Conservation (phyloP, 2,113 vertebrate species). For the Siphamia tubifer region DNA sequence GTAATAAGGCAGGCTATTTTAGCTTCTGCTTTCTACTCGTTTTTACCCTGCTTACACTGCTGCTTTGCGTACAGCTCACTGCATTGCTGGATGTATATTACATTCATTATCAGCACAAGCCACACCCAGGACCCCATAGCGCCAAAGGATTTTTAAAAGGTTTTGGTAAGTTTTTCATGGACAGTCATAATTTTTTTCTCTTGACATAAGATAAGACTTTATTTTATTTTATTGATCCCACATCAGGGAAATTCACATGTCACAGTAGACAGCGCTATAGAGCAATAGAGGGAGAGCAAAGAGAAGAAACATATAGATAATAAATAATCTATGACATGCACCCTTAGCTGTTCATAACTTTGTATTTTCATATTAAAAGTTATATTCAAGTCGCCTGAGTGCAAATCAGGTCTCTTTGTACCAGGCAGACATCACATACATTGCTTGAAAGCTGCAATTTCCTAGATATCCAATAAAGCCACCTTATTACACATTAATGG, state of each 20-base stretch:
- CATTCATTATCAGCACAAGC: not conserved
- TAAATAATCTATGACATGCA: no score
- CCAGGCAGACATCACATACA: slow-evolving; percentile 1
- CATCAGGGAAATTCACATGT: no score
- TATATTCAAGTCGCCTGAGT: slow-evolving; percentile 4
- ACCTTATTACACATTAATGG: slow-evolving; percentile 45
- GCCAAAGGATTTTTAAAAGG: not conserved
- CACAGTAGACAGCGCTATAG: no score
- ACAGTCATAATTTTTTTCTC: not conserved
- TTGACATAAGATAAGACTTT: no score
- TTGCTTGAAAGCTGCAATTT: slow-evolving; percentile 54
- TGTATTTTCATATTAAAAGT: slow-evolving; percentile 21
- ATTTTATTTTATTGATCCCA: no score
- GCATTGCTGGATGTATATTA: not conserved
- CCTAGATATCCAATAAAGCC: slow-evolving; percentile 31
- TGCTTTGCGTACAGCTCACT: not conserved
- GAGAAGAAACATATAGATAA: no score
- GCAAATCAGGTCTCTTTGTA: slow-evolving; percentile 4
- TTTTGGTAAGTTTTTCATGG: not conserved
- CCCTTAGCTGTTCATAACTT: slow-evolving; percentile 8
- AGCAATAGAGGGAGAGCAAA: no score
- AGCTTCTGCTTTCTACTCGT: not conserved
- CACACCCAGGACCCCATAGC: not conserved
- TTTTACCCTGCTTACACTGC: not conserved
- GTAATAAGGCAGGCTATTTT: no score